phyloP scores from a whole-genome alignment of 1,140 invertebrate genomes.

The Drosophila ambigua region DNA sequence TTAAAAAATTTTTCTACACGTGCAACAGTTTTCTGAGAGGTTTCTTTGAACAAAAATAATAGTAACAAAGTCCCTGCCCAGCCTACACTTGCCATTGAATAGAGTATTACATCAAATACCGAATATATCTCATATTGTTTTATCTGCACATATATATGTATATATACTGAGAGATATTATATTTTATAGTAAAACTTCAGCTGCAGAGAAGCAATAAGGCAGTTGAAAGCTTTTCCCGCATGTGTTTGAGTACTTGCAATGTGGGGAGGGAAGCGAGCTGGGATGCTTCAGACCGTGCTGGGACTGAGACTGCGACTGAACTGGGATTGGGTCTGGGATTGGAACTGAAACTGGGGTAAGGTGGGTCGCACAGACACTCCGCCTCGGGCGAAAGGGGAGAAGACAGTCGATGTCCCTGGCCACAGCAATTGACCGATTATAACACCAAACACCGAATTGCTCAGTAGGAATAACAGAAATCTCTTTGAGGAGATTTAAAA shows the following conservation, averaged over 20 bases:
- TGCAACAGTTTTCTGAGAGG: no score
- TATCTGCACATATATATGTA: neutral
- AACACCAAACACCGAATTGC: constrained; percentile 30
- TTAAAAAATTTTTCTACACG: no score
- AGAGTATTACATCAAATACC: neutral
- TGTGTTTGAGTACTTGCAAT: constrained; percentile 7
- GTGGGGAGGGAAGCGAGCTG: neutral
- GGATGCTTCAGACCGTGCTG: neutral
- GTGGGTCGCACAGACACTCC: constrained; percentile 36
- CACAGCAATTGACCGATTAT: constrained; percentile 74
- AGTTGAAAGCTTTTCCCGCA: constrained; percentile 28
- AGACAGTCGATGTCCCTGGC: constrained; percentile 46
- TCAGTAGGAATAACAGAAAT: constrained; percentile 24
- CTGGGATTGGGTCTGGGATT: neutral
- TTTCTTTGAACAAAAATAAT: no score
- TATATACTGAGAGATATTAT: constrained; percentile 28
- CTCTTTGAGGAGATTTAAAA: neutral
- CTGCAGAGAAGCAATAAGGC: constrained; percentile 40
- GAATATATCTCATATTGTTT: constrained; percentile 5
- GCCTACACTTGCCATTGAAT: neutral
- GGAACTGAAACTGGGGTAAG: neutral
- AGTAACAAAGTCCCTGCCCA: neutral
- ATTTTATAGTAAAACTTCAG: constrained; percentile 28
- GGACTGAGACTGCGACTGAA: neutral
- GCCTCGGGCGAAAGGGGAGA: constrained; percentile 6